phyloP scores from a whole-genome alignment of 2,113 vertebrate genomes.

The Lota lota region DNA sequence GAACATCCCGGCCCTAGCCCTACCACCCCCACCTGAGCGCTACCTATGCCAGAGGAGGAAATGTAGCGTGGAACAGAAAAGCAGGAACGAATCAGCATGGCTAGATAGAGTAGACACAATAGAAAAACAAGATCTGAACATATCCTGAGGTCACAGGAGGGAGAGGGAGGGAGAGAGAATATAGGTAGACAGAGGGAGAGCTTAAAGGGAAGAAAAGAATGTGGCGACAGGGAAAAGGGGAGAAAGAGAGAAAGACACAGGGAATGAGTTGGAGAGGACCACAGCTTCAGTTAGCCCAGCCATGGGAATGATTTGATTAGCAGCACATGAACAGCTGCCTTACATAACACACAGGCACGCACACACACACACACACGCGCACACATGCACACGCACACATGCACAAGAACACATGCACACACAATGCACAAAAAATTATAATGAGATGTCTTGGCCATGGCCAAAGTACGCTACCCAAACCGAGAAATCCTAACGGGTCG shows the following conservation, averaged over 20 bases:
- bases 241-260: constrained; percentile 29
- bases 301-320: constrained; percentile 73
- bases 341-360: constrained; percentile 60
- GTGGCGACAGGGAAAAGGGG: constrained; percentile 9
- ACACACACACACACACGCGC: constrained; percentile 28
- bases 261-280: constrained; percentile 58
- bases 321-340: constrained; percentile 68
- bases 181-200: constrained; percentile 19
- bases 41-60: too few relatives aligned
- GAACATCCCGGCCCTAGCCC: too few relatives aligned
- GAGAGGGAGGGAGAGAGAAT: constrained; percentile 16
- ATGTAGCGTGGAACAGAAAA: too few relatives aligned
- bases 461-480: constrained; percentile 22
- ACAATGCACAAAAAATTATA: constrained; percentile 29
- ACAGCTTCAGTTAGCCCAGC: constrained; percentile 58
- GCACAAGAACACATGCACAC: too few relatives aligned
- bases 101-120: too few relatives aligned
- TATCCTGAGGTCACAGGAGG: neutral
- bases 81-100: too few relatives aligned
- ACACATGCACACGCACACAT: constrained; percentile 23
- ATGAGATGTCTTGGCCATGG: constrained; percentile 31
- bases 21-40: too few relatives aligned
- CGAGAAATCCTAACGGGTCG: constrained; percentile 39
- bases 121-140: too few relatives aligned
- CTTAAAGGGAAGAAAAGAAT: constrained; percentile 30